These are phyloP conservation scores for Halictus quadricinctus DNA, from an alignment of 2,888 invertebrate species.

Conservation along the genomic window DNA sequence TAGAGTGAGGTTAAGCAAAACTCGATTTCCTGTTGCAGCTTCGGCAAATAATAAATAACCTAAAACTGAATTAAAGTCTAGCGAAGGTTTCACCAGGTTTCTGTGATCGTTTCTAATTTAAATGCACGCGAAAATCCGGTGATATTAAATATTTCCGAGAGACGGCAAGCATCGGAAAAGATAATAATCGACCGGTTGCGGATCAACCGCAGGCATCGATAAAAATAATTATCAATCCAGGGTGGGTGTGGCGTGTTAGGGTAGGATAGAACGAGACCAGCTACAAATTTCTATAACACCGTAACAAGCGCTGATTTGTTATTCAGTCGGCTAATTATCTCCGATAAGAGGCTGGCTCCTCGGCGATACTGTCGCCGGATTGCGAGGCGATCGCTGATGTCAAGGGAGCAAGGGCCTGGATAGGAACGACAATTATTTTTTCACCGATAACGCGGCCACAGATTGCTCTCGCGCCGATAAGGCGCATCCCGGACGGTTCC, in stretches of 20 bases:
- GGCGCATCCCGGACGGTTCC: slow-evolving; percentile 32
- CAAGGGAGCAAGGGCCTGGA: slow-evolving; percentile 22
- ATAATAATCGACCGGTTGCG: neutral
- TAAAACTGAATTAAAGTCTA: neutral
- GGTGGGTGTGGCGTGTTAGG: neutral
- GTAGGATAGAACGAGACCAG: neutral
- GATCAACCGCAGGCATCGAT: too few species aligned
- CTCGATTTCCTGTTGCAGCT: neutral
- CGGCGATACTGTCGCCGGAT: too few species aligned
- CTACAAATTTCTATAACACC: neutral
- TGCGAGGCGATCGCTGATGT: slow-evolving; percentile 18
- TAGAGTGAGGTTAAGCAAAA: neutral
- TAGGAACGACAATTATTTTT: slow-evolving; percentile 59
- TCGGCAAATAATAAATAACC: neutral
- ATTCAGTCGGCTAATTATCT: slow-evolving; percentile 25
- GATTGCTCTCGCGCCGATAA: slow-evolving; percentile 37
- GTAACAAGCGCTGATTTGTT: neutral
- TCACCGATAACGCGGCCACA: slow-evolving; percentile 44
- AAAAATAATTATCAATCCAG: neutral
- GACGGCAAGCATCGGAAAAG: too few species aligned
- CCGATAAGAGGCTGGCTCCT: neutral
- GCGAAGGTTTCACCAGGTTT: neutral
- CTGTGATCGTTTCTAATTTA: neutral
- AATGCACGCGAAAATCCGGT: too few species aligned
- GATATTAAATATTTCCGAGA: neutral